Conservation (phyloP, 2,888 invertebrate species). For the Conchocele bisecta region DNA sequence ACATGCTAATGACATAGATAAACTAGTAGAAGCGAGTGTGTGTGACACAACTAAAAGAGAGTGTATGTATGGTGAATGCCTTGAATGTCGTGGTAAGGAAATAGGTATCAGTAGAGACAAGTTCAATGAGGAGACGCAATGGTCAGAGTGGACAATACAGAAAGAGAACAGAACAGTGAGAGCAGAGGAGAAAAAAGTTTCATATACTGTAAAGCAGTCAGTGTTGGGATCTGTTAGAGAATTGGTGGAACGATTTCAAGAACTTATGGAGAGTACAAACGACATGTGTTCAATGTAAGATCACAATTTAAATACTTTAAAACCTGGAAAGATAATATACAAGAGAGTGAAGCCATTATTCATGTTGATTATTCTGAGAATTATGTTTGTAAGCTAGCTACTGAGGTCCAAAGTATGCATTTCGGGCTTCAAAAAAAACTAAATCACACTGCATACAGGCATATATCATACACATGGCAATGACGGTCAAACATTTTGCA, state of each 20-base stretch:
- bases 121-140: conserved; percentile 24
- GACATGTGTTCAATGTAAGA: background rate
- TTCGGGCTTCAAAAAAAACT: conserved; percentile 38
- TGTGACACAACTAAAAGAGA: too few species aligned
- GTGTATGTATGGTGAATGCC: too few species aligned
- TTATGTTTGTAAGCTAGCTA: conserved; percentile 20
- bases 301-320: conserved; percentile 4
- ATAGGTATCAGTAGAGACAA: too few species aligned
- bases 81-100: too few species aligned
- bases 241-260: conserved; percentile 26
- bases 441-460: conserved; percentile 52
- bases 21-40: too few species aligned
- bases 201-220: conserved; percentile 32
- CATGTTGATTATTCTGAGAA: conserved; percentile 49
- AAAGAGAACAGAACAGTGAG: too few species aligned
- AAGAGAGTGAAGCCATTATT: conserved; percentile 28
- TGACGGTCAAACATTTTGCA: conserved; percentile 61
- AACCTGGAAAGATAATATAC: conserved; percentile 12
- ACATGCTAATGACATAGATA: too few species aligned
- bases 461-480: conserved; percentile 11
- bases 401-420: conserved; percentile 41
- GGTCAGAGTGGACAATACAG: conserved; percentile 12
- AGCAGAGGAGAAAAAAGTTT: conserved; percentile 12
- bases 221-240: conserved; percentile 8
- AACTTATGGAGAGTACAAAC: conserved; percentile 11